Base-by-base conservation (phyloP, 2,113 vertebrate species). In the Alectura lathami region DNA sequence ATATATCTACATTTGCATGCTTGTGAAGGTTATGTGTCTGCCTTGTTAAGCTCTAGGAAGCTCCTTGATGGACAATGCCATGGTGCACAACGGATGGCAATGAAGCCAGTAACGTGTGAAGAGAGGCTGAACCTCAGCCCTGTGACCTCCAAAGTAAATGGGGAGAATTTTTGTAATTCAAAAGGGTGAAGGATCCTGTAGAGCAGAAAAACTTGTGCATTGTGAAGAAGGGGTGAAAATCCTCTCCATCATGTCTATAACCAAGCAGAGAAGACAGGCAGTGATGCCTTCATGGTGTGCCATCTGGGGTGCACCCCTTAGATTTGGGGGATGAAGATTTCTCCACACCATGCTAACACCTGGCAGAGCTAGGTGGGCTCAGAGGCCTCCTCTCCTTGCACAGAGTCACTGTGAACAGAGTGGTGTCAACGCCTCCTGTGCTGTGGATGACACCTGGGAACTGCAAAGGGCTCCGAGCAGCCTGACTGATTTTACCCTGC, bases 1-100 rank as follows among this genome's bases (percentile, higher is more conserved):
- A 91, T 95, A 83, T 21, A 86, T 78, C 83, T 91, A 11, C 83
- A 94, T 91, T 90, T 88, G 67, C 94, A 54, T 76, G 76, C 89
- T 60, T 92, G 77, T 91, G 89, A 89, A 89, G 80, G 50, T 73
- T 86, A 21, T 8, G 6, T 60, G 72, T 78, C 87, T 87, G 93
- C 30, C 74, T 89, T 69, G 45, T 76, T 95, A 93, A 95, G 70
- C 77, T 85, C 36, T 93, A 76, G 79, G 62, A 92, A 91, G 84
- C 45, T 92, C 86, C 73, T 67, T 95, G 83, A 82, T 80, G 76
- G 91, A 81, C 88, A 85, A 57, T 5, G 1, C 43, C 36, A 5
- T 20, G 38, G 40, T 36, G 63, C 4, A 18, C 17, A 20, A 32
- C 16, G 53, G 47, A 72, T 17, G 56, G 43, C 47, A 89, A 72